These are phyloP conservation scores for Ophion ellenae DNA, from an alignment of 2,888 invertebrate species.

Conservation along the genomic window DNA sequence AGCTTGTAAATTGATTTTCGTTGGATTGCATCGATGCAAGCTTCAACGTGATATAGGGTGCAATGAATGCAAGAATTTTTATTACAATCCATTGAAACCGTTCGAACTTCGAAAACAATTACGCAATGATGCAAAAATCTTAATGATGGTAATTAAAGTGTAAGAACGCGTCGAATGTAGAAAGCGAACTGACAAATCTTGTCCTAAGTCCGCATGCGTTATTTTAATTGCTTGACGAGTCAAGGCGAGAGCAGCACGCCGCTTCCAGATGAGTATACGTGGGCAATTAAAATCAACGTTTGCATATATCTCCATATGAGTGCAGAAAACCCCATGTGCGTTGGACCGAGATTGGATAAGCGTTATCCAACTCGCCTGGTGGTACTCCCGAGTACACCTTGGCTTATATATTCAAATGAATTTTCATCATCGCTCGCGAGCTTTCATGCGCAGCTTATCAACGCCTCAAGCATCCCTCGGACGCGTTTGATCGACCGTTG, in stretches of 20 bases:
- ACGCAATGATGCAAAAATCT: no score
- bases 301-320: neutral
- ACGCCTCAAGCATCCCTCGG: constrained; percentile 10
- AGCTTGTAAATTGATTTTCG: no score
- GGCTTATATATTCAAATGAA: neutral
- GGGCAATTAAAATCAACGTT: constrained; percentile 48
- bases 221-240: neutral
- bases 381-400: neutral
- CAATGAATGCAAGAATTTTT: no score
- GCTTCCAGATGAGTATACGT: neutral
- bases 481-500: constrained; percentile 23
- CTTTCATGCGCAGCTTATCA: constrained; percentile 19
- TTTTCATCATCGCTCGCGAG: neutral
- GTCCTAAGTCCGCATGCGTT: neutral
- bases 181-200: neutral
- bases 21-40: no score
- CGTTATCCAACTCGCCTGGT: constrained; percentile 14
- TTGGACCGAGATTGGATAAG: constrained; percentile 14
- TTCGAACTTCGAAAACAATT: neutral
- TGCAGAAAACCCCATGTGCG: constrained; percentile 28
- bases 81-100: neutral
- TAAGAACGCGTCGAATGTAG: neutral
- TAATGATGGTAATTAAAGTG: neutral
- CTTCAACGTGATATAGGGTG: no score
- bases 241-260: neutral